Evolutionary conservation across 1,140 invertebrate genomes (phyloP).

Genomic region (Penaeus chinensis): DNA sequence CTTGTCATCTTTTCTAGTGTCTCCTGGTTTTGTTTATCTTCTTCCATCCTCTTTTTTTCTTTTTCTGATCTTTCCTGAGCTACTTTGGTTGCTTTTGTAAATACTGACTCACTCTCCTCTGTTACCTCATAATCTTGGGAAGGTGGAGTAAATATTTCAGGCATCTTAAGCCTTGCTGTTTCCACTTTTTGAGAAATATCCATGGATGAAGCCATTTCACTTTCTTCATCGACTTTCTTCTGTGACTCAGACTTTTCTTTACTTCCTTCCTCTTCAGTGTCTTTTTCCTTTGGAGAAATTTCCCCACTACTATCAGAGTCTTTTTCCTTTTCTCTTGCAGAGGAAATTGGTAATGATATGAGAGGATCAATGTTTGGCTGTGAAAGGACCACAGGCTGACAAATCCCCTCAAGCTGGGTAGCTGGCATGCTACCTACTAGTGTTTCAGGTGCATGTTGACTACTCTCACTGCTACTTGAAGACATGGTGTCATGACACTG

Average conservation of each 20-base stretch:
- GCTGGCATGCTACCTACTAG: conserved; percentile 31
- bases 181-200: not conserved
- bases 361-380: conserved; percentile 52
- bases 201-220: not conserved
- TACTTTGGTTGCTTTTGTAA: conserved; percentile 36
- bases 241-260: not conserved
- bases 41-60: conserved; percentile 17
- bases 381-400: conserved; percentile 33
- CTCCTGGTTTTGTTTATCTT: conserved; percentile 5
- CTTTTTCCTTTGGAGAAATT: not conserved
- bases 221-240: not conserved
- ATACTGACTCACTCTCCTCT: conserved; percentile 46
- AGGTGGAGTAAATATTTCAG: conserved; percentile 38
- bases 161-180: conserved; percentile 38
- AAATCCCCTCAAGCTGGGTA: conserved; percentile 50
- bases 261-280: not conserved
- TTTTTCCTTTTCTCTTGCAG: conserved; percentile 23
- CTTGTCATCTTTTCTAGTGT: not conserved
- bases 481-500: not conserved
- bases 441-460: not conserved
- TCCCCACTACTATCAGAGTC: not conserved
- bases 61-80: conserved; percentile 28
- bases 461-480: conserved; percentile 8
- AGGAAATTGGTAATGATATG: conserved; percentile 35
- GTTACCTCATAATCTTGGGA: conserved; percentile 34